Base-by-base conservation (phyloP, 2,888 invertebrate species). In the Diaperis boleti region DNA sequence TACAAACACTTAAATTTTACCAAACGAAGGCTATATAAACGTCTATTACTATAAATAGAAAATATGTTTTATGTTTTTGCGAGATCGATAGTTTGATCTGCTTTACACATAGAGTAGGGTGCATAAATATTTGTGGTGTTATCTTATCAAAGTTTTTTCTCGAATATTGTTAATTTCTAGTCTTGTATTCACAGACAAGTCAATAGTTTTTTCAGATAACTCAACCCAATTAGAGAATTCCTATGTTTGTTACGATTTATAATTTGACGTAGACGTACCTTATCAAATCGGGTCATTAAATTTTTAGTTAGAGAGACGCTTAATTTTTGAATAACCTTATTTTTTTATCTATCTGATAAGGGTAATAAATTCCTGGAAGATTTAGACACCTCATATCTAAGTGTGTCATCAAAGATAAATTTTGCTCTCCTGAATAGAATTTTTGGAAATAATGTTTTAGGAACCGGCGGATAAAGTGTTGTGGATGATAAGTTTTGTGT, bases 121-220 rank as follows among this genome's bases (percentile, higher is more conserved):
- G 47, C 54, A 64, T 64, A 64, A 64, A 64, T 64, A 64, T 64
- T 64, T 64, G 64, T 64, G 15, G 5, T 54, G 22, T 44, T 63
- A 59, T 64, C 64, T 59, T 64, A 59, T 64, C 59, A 14, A 11
- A 13, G 7, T 44, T 29, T 37, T 59, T 62, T 31, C 18, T 8
- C 18, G 29, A 45, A 47, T 49, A 33, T 20, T 49, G 18, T 22
- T 5, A n/a, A 22, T 26, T 26, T 26, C n/a, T 26, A n/a, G n/a
- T 26, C 26, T 6, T 26, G 26, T 4, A 17, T 13, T 45, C 45
- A 45, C 3, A 29, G 45, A 42, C 29, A 26, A 2, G 6, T 3
- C 45, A 39, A 14, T 39, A 26, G 8, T 26, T 45, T 10, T 18
- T 26, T 18, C 11, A n/a, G 49, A 49, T 49, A 49, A 49, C n/a